Evolutionary conservation across 64 coral and sea anemone species (phyloP).

Genomic region (Cladopsammia gracilis): DNA sequence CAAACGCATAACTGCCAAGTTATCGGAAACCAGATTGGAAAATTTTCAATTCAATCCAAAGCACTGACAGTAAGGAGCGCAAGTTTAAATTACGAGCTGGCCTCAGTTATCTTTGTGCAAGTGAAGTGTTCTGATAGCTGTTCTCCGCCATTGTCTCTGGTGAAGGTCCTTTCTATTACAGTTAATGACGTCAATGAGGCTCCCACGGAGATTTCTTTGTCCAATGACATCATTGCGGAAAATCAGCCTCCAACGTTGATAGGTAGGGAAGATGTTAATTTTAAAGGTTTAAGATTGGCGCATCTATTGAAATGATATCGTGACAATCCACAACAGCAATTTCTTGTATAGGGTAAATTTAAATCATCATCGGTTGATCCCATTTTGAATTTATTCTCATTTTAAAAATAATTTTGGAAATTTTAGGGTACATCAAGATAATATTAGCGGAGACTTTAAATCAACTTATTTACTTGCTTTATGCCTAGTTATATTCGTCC

Average conservation of each 20-base stretch:
- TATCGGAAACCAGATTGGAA: constrained; percentile 57
- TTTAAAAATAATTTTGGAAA: no score
- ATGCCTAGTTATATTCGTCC: no score
- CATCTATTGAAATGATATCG: no score
- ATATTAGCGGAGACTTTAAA: no score
- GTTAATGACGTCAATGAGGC: constrained; percentile 86
- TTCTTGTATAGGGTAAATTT: no score
- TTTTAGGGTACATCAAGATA: no score
- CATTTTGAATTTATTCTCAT: no score
- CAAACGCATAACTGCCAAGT: constrained; percentile 74
- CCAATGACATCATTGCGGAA: constrained; percentile 68
- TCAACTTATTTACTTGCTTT: no score
- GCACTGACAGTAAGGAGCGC: constrained; percentile 41
- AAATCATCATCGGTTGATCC: no score
- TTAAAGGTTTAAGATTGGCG: no score
- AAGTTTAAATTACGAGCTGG: constrained; percentile 62
- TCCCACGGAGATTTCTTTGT: constrained; percentile 58
- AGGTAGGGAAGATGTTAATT: constrained; percentile 33
- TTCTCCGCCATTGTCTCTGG: constrained; percentile 16
- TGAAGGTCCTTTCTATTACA: constrained; percentile 37
- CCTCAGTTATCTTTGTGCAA: constrained; percentile 24
- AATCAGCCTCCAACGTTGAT: constrained; percentile 65
- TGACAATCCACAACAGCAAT: no score
- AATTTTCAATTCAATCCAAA: constrained; percentile 62
- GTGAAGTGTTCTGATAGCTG: constrained; percentile 78